A percentile compares a stretch with the other conserved stretches of the same genome.
phyloP scores from a whole-genome alignment of 2,888 invertebrate genomes.

The Hylaea fasciaria region DNA sequence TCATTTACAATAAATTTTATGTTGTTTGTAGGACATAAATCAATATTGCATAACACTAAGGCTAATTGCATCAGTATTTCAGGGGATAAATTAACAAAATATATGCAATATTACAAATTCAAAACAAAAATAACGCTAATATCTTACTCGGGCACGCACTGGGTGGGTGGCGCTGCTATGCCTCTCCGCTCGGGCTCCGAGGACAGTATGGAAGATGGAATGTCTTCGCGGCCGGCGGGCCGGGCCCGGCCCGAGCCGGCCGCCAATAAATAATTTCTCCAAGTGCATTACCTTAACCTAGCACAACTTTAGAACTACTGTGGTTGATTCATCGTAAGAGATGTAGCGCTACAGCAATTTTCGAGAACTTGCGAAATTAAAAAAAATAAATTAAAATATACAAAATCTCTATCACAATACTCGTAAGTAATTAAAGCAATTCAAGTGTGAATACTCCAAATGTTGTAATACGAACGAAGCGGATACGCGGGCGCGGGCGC shows the following conservation, averaged over 20 bases:
- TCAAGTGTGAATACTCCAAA: constrained; percentile 84
- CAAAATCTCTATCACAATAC: constrained; percentile 86
- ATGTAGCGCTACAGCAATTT: constrained; percentile 79
- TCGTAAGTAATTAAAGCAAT: constrained; percentile 85
- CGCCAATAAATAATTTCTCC: constrained; percentile 68
- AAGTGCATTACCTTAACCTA: constrained; percentile 78
- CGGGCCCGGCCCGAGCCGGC: constrained; percentile 40
- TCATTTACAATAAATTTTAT: constrained; percentile 86
- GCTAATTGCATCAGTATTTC: constrained; percentile 84
- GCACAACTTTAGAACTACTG: constrained; percentile 79
- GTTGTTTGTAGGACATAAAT: constrained; percentile 84
- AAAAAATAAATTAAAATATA: constrained; percentile 85
- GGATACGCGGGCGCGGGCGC: constrained; percentile 35
- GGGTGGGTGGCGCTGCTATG: constrained; percentile 48
- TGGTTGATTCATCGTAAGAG: constrained; percentile 70
- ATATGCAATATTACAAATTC: constrained; percentile 84
- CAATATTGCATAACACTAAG: constrained; percentile 85
- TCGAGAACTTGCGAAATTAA: constrained; percentile 81
- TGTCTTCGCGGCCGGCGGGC: constrained; percentile 59
- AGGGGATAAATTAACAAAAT: constrained; percentile 84
- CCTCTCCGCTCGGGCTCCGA: constrained; percentile 1
- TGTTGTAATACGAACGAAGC: constrained; percentile 63
- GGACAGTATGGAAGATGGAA: constrained; percentile 59
- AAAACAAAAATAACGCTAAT: constrained; percentile 83
- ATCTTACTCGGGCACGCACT: constrained; percentile 83